A percentile compares a stretch with the other conserved stretches of the same genome.
phyloP scores from a whole-genome alignment of 2,888 invertebrate species.

The Achlya flavicornis region DNA sequence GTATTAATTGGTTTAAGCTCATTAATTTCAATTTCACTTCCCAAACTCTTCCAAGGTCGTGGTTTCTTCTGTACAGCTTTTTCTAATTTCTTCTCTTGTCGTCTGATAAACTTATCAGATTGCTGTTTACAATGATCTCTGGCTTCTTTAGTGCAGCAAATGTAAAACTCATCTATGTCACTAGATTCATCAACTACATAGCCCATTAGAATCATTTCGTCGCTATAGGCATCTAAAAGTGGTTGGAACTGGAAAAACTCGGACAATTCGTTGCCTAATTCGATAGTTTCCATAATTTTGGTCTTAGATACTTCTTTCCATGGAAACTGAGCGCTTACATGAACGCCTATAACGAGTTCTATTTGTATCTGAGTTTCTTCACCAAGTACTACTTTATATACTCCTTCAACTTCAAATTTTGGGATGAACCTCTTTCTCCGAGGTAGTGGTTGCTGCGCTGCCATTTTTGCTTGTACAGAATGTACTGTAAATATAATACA shows the following conservation, averaged over 20 bases:
- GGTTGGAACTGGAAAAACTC: slow-evolving; percentile 69
- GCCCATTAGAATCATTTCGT: slow-evolving; percentile 84
- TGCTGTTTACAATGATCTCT: slow-evolving; percentile 81
- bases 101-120: slow-evolving; percentile 79
- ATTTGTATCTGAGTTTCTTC: slow-evolving; percentile 85
- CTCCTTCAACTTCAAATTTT: slow-evolving; percentile 83
- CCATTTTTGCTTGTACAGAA: slow-evolving; percentile 44
- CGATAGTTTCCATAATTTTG: slow-evolving; percentile 85
- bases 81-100: slow-evolving; percentile 82
- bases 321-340: slow-evolving; percentile 89
- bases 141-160: slow-evolving; percentile 85
- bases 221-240: slow-evolving; percentile 64
- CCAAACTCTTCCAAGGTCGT: slow-evolving; percentile 84
- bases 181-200: slow-evolving; percentile 86
- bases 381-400: slow-evolving; percentile 78
- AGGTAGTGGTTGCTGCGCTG: slow-evolving; percentile 47
- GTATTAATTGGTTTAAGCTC: slow-evolving; percentile 77
- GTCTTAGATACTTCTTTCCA: slow-evolving; percentile 87
- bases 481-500: slow-evolving; percentile 48
- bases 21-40: slow-evolving; percentile 87
- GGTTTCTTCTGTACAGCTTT: slow-evolving; percentile 84
- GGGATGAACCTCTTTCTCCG: slow-evolving; percentile 74
- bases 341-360: slow-evolving; percentile 86
- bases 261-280: slow-evolving; percentile 79
- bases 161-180: slow-evolving; percentile 87